Evolutionary conservation across 2,797 vertebrate genomes (phyloP).

Genomic region (Pampus argenteus): DNA sequence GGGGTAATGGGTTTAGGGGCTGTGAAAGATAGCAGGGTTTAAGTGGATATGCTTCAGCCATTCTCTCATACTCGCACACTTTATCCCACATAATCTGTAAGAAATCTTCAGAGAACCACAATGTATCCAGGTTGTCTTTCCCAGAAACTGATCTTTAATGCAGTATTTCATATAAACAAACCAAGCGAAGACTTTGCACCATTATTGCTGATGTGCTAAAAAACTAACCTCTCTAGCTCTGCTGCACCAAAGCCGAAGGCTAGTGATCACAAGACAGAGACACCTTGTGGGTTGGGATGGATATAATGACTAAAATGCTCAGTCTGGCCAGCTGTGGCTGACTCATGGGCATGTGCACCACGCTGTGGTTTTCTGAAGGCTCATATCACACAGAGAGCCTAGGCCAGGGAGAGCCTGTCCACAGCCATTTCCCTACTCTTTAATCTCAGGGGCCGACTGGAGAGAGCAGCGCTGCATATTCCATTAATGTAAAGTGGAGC

Average conservation of each 20-base stretch:
- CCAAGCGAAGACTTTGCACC: slow-evolving; percentile 31
- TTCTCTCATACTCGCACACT: slow-evolving; percentile 58
- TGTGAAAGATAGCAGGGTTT: slow-evolving; percentile 69
- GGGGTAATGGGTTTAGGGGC: slow-evolving; percentile 71
- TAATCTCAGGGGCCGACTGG: slow-evolving; percentile 79
- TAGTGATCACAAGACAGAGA: slow-evolving; percentile 21
- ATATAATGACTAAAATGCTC: slow-evolving; percentile 30
- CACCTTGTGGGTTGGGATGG: slow-evolving; percentile 4
- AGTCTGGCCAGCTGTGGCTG: slow-evolving; percentile 8
- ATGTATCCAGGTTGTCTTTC: slow-evolving; percentile 53
- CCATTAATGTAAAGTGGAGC: slow-evolving; percentile 87
- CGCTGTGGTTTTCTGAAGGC: slow-evolving; percentile 63
- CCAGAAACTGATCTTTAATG: slow-evolving; percentile 53
- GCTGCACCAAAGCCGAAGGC: slow-evolving; percentile 5
- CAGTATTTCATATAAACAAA: slow-evolving; percentile 57
- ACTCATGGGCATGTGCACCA: slow-evolving; percentile 36
- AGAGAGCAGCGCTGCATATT: slow-evolving; percentile 79
- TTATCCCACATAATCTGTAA: slow-evolving; percentile 78
- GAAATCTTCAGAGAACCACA: slow-evolving; percentile 59
- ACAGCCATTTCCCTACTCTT: slow-evolving; percentile 82
- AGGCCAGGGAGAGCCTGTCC: slow-evolving; percentile 75
- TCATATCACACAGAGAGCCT: slow-evolving; percentile 60
- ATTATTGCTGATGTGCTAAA: slow-evolving; percentile 12
- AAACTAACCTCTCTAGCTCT: slow-evolving; percentile 4
- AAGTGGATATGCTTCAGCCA: slow-evolving; percentile 69